phyloP scores from a whole-genome alignment of 2,113 vertebrate species.

The Rousettus leschenaultii region DNA sequence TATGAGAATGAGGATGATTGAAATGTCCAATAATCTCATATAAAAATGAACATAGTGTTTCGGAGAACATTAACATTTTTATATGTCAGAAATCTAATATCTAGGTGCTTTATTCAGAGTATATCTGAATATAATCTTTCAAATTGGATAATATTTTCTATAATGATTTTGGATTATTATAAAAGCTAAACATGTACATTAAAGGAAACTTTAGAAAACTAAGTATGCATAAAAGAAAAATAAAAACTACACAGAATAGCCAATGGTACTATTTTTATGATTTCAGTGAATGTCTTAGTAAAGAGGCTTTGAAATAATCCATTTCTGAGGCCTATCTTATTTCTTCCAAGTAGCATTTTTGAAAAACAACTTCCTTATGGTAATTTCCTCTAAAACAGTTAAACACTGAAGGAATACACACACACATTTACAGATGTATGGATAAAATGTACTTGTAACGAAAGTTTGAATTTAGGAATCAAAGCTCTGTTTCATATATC shows the following conservation, averaged over 20 bases:
- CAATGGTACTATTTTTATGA: neutral
- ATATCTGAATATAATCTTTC: neutral
- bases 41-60: neutral
- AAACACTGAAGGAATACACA: neutral
- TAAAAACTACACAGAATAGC: neutral
- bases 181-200: neutral
- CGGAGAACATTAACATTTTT: neutral
- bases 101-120: neutral
- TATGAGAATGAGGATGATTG: slow-evolving; percentile 23
- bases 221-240: neutral
- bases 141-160: neutral
- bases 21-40: neutral
- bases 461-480: neutral
- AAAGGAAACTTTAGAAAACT: neutral
- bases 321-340: neutral
- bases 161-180: neutral
- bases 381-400: neutral
- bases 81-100: neutral
- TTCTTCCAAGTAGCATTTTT: neutral
- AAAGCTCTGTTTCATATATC: neutral
- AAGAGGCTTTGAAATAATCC: neutral
- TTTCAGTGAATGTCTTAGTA: neutral
- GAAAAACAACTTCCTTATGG: neutral
- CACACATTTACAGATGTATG: neutral
- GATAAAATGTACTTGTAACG: neutral